Evolutionary conservation across 2,113 vertebrate genomes (phyloP).

Genomic region (Podiceps cristatus): DNA sequence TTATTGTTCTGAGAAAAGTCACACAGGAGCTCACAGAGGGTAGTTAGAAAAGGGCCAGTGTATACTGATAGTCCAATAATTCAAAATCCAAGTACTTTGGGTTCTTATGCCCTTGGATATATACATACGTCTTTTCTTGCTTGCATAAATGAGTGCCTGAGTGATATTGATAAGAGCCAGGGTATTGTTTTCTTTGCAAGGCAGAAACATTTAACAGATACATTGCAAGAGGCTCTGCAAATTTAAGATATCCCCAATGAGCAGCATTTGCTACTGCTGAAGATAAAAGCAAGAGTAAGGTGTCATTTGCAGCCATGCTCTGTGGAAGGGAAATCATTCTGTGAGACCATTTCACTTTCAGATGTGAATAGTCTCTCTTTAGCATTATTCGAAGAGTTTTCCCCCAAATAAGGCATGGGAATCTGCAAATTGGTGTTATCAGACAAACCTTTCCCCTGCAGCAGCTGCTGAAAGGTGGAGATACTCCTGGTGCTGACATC

Average conservation of each 20-base stretch:
- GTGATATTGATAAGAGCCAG: neutral
- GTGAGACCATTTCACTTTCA: neutral
- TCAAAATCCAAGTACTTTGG: neutral
- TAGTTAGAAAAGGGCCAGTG: neutral
- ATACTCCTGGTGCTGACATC: neutral
- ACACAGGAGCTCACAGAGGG: neutral
- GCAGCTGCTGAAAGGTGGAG: neutral
- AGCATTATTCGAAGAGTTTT: neutral
- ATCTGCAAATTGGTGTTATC: neutral
- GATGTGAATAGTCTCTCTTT: neutral
- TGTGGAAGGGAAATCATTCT: neutral
- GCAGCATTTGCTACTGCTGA: neutral
- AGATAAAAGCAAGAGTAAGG: neutral
- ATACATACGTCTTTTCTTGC: neutral
- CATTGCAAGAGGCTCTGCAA: neutral
- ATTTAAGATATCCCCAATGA: neutral
- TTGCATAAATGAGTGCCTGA: neutral
- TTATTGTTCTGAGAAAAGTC: neutral
- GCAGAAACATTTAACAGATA: neutral
- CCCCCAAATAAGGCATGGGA: neutral
- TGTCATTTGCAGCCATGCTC: neutral
- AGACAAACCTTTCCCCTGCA: neutral
- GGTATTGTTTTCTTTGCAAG: neutral
- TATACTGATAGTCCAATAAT: neutral
- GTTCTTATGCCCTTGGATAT: neutral